phyloP scores from a whole-genome alignment of 2,888 invertebrate species.

The Pyrrhosoma nymphula region DNA sequence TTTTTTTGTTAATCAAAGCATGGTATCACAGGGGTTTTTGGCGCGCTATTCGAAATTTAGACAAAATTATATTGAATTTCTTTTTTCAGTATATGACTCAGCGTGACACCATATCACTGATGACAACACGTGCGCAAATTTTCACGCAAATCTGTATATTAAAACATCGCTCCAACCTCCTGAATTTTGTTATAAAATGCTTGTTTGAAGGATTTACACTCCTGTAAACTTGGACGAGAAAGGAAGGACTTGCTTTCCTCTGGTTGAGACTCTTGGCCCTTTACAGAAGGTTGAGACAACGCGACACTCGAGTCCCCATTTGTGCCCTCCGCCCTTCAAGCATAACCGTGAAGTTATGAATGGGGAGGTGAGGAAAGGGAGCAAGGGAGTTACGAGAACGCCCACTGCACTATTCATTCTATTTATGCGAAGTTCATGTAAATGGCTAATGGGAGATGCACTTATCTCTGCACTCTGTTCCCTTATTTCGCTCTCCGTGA shows the following conservation, averaged over 20 bases:
- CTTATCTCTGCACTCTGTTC: neutral
- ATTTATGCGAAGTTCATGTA: constrained; percentile 5
- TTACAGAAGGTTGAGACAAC: neutral
- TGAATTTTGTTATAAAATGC: no score
- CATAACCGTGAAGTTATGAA: no score
- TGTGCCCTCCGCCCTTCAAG: neutral
- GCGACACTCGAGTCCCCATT: neutral
- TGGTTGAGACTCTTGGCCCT: neutral
- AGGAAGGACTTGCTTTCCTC: neutral
- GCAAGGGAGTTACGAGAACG: neutral
- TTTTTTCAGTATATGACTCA: no score
- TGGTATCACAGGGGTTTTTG: no score
- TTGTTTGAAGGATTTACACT: neutral
- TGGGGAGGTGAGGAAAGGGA: neutral
- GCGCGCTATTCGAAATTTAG: no score
- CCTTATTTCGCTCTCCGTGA: neutral
- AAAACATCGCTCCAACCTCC: no score
- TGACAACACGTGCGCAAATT: no score
- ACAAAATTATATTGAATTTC: no score
- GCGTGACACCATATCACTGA: no score
- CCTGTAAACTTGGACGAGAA: neutral
- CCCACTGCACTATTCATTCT: neutral
- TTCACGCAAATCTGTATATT: no score
- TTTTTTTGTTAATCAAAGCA: no score
- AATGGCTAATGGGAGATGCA: neutral